Evolutionary conservation across 2,888 invertebrate genomes (phyloP).

Genomic region (Schizaphis graminum): DNA sequence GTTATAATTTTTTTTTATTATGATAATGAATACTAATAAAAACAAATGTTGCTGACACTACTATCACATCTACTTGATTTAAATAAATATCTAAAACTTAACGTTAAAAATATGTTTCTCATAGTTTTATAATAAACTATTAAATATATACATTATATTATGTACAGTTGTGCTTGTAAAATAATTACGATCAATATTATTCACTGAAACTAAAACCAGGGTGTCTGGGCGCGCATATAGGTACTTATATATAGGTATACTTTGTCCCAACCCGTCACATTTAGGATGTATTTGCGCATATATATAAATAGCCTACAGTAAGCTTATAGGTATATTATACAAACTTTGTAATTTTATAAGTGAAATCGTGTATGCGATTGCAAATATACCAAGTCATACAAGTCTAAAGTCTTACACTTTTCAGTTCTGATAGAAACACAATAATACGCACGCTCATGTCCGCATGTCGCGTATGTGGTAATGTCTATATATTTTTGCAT

Average conservation of each 20-base stretch:
- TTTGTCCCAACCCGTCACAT: background rate
- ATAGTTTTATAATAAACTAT: background rate
- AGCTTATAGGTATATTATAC: background rate
- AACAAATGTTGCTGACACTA: background rate
- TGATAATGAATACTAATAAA: background rate
- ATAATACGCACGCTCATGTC: background rate
- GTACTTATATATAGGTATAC: no score
- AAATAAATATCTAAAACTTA: background rate
- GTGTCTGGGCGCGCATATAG: background rate
- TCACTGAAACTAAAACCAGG: background rate
- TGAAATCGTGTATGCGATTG: background rate
- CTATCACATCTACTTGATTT: background rate
- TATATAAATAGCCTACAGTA: background rate
- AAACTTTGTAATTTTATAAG: background rate
- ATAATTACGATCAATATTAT: background rate
- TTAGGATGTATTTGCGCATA: background rate
- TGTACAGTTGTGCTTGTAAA: background rate
- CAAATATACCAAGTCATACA: background rate
- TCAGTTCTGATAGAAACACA: background rate
- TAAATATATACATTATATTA: background rate
- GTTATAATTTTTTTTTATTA: background rate
- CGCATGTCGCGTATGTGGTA: no score
- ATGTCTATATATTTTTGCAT: conserved; percentile 6
- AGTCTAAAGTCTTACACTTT: background rate
- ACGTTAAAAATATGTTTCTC: background rate